A percentile compares a stretch with the other conserved stretches of the same genome.
Evolutionary conservation across 1,140 invertebrate genomes (phyloP).

Genomic region (Myzus persicae): DNA sequence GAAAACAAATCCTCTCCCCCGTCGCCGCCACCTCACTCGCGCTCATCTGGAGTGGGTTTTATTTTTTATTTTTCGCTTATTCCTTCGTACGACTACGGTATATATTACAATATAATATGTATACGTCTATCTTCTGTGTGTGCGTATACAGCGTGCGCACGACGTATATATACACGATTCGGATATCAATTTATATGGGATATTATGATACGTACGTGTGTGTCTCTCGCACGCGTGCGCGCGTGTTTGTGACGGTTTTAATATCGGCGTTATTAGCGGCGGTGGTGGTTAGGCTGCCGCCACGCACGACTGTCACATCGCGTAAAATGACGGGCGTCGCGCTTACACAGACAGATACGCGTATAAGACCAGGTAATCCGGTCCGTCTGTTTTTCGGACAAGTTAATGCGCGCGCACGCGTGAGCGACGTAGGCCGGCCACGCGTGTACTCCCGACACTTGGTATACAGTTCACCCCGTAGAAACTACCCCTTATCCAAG

Average conservation of each 20-base stretch:
- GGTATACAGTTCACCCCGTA: not conserved
- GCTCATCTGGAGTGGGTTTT: not conserved
- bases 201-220: not conserved
- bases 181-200: conserved; percentile 17
- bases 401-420: conserved; percentile 46
- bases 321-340: not conserved
- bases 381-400: conserved; percentile 56
- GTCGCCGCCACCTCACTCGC: not conserved
- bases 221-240: not conserved
- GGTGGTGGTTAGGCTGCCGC: not conserved
- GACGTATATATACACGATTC: not conserved
- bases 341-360: not conserved
- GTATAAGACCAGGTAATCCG: conserved; percentile 45
- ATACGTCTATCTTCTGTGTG: no score
- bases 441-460: not conserved
- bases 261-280: conserved; percentile 37
- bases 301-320: conserved; percentile 36
- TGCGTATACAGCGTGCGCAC: not conserved
- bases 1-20: conserved; percentile 38
- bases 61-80: not conserved
- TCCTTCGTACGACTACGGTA: not conserved
- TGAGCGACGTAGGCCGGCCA: not conserved
- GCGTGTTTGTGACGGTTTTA: conserved; percentile 42
- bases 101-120: not conserved
- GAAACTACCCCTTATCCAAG: not conserved